Conservation (phyloP, 2,113 vertebrate genomes). For the Toxotes jaculatrix region DNA sequence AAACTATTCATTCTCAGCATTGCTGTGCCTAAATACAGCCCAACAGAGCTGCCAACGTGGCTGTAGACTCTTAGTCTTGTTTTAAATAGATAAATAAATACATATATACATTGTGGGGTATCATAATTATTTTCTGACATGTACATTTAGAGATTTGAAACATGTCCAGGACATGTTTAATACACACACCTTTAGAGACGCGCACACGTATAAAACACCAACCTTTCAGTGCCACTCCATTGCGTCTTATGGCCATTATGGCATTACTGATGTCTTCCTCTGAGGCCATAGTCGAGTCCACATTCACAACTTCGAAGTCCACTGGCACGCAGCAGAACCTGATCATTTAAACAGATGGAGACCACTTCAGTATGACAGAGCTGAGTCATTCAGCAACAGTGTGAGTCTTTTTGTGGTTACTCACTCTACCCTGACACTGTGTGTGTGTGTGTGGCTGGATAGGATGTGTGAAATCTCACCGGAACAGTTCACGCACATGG, state of each 20-base stretch:
- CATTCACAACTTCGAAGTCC: conserved; percentile 88
- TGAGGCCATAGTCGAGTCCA: conserved; percentile 79
- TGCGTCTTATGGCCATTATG: conserved; percentile 88
- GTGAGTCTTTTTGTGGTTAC: background rate
- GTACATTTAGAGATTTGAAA: no score
- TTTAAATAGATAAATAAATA: no score
- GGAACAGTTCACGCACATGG: conserved; percentile 88
- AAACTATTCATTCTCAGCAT: no score
- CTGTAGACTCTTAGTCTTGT: no score
- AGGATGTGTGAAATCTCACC: conserved; percentile 71
- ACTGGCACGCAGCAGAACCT: conserved; percentile 89
- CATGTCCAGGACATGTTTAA: background rate
- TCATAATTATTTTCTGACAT: no score
- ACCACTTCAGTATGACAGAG: background rate
- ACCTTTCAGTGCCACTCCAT: conserved; percentile 90
- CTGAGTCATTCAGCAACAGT: background rate
- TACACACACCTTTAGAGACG: background rate
- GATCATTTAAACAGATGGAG: conserved; percentile 6
- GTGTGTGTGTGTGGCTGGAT: background rate
- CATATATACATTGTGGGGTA: no score
- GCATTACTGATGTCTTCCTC: conserved; percentile 86
- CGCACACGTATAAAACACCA: background rate
- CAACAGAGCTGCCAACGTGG: no score
- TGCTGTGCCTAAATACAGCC: no score
- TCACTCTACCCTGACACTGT: no score